These are phyloP conservation scores for Phalacrocorax pelagicus DNA, from an alignment of 2,113 vertebrate species.

Conservation along the genomic window DNA sequence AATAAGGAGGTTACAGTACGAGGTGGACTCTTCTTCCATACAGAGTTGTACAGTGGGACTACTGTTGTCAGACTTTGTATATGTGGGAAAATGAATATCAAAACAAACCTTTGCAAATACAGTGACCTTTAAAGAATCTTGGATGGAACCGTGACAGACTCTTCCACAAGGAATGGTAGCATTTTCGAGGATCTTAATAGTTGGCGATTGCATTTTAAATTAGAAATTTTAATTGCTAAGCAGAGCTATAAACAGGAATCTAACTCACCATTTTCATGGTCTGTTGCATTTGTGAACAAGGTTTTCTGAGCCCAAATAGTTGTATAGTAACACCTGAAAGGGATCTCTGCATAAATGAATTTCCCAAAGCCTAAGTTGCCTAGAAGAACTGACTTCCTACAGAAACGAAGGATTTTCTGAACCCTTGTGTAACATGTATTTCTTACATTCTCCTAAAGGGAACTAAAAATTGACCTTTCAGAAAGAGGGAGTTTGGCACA, in stretches of 20 bases:
- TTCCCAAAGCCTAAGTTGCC: neutral
- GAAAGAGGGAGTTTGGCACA: neutral
- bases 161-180: neutral
- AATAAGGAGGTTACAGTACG: neutral
- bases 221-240: neutral
- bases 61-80: neutral
- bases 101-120: neutral
- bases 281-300: neutral
- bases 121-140: neutral
- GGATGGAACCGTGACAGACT: accelerated
- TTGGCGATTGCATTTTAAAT: neutral
- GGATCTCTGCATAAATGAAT: neutral
- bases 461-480: slow-evolving; percentile 25
- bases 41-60: neutral
- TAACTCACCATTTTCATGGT: neutral
- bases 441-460: neutral
- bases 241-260: neutral
- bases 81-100: neutral
- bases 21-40: neutral
- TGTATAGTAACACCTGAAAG: neutral
- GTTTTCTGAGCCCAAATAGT: neutral
- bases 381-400: neutral
- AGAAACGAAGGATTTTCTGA: neutral
- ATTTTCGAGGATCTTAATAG: neutral
- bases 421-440: neutral